Base-by-base conservation (phyloP, 2,113 vertebrate species). In the Mormyrus iriodes region DNA sequence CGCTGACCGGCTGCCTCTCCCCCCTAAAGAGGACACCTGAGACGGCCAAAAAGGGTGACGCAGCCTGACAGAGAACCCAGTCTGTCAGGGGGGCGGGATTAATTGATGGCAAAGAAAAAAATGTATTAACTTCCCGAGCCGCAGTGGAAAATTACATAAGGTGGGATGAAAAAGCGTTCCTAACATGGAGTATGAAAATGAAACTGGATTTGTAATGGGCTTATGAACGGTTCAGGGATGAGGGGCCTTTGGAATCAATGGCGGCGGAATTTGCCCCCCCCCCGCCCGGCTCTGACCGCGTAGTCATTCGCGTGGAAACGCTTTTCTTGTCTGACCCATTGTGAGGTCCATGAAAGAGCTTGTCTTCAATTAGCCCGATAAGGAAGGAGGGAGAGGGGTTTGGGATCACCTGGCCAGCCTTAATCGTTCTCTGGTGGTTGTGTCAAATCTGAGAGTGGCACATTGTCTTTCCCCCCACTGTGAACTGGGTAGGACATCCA, bases 331-430 rank as follows among this genome's bases (percentile, higher is more conserved):
- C 92, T 93, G 93, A 73, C 90, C 93, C 82, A 94, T 95, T 95
- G 95, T 95, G 92, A 61, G 88, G 91, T 88, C 35, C 93, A 92
- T 93, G 76, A 94, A 94, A 94, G 93, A 95, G 93, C 94, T 94
- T 95, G 95, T 95, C 94, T 95, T 95, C 94, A 95, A 95, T 95
- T 95, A 95, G 94, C 93, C 94, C 92, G 95, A 95, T 95, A 93
- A 95, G 94, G 93, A 93, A 90, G 90, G 91, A 90, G 55, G 89
- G 92, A 89, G 89, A 86, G 87, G 17, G 24, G 27, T 2, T 21
- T 4, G 48, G 61, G 88, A 89, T 92, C 93, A 91, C 91, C 91
- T 90, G 51, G 88, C 89, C 69, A 42, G 92, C 44, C 90, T 92
- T 93, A 93, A 93, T 93, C 94, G 90, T 92, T 94, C 92, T 90